Evolutionary conservation across 2,888 invertebrate genomes (phyloP).

Genomic region (Petrolisthes cinctipes): DNA sequence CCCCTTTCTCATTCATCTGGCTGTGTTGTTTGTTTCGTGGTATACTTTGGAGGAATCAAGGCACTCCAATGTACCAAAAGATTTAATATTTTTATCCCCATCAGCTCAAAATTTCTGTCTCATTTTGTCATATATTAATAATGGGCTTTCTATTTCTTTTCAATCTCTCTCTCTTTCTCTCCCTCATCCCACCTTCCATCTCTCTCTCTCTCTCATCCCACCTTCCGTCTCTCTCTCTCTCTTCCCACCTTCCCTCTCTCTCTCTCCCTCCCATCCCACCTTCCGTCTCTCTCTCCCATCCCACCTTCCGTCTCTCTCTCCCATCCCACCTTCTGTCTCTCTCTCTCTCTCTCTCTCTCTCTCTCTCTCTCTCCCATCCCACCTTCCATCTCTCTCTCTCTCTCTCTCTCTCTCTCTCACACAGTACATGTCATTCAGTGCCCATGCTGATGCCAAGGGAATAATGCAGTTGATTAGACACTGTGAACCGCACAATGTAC

Average conservation of each 20-base stretch:
- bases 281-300: neutral
- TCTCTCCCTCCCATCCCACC: neutral
- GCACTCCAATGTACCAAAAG: no score
- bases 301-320: neutral
- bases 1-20: no score
- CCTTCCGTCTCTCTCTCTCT: neutral
- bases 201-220: neutral
- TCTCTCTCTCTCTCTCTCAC: neutral
- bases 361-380: neutral
- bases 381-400: neutral
- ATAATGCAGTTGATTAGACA: constrained; percentile 98
- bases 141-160: neutral
- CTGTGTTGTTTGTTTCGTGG: no score
- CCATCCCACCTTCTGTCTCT: neutral
- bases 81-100: no score
- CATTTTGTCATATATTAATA: no score
- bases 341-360: neutral
- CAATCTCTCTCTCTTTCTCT: neutral
- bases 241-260: neutral
- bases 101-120: no score
- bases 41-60: no score
- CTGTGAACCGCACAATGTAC: constrained; percentile 95
- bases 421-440: constrained; percentile 99
- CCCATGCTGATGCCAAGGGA: constrained; percentile 99
- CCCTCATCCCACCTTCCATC: neutral